Base-by-base conservation (phyloP, 2,797 vertebrate species). In the Melanotaenia pygmaea region DNA sequence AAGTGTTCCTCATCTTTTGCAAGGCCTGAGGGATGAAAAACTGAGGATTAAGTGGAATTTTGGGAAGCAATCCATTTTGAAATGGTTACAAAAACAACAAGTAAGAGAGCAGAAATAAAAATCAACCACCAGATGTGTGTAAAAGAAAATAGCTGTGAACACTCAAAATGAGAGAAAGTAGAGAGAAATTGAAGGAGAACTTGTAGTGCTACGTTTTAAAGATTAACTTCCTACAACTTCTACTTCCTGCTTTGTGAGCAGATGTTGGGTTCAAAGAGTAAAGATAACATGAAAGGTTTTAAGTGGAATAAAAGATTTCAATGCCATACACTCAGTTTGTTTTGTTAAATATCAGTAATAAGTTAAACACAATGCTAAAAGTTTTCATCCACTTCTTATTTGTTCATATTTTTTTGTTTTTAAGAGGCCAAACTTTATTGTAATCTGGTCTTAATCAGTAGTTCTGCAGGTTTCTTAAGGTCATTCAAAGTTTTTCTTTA, bases 1-100 rank as follows among this genome's bases (percentile, higher is more conserved):
- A 82, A 75, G 61, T 58, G 80, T 79, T 67, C 64, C 58, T 64
- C 1, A 9, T 72, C 37, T 62, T 40, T 34, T n/a, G 47, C 30
- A 4, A 16, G 3, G 76, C 78, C 74, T 68, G 13, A 11, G 43
- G 65, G 16, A 59, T 53, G 72, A 53, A 77, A 72, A 73, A 38
- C 38, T 40, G 30, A 66, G 60, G 70, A 78, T 76, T 62, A 65
- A 59, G 6, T 50, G 35, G 43, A 72, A 54, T 24, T 67, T 22
- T 68, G 43, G 62, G 65, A 79, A 67, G 16, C 20, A 66, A 74
- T 51, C 28, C 47, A 18, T 59, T 28, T 56, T 67, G 66, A 61
- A 28, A 24, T 28, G 53, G 64, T 51, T 24, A 18, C 35, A 45
- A 43, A 75, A 22, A 53, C 64, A 51, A 64, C 18, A 50, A 45